These are phyloP conservation scores for Urocyon cinereoargenteus DNA, from an alignment of 2,797 vertebrate species.

Conservation along the genomic window DNA sequence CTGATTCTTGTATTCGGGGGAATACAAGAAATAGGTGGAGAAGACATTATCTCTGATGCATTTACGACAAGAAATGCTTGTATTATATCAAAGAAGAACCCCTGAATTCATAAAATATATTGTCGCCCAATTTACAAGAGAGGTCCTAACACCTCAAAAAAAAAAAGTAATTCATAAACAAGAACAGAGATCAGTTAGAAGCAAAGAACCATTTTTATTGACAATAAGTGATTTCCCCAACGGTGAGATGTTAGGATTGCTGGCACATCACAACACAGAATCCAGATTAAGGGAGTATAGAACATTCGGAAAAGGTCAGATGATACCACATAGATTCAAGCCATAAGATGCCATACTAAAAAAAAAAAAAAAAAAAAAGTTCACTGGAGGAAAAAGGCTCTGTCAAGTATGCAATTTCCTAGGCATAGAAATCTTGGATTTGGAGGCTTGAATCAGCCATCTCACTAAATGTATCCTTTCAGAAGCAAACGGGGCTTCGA, in stretches of 20 bases:
- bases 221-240: background rate
- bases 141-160: background rate
- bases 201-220: slow-evolving; percentile 21
- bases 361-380: no score
- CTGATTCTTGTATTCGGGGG: no score
- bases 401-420: no score
- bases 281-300: background rate
- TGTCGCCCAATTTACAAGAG: background rate
- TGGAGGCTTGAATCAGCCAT: background rate
- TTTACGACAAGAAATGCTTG: background rate
- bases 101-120: background rate
- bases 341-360: background rate
- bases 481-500: background rate
- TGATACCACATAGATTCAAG: fast-evolving
- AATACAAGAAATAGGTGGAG: background rate
- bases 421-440: background rate
- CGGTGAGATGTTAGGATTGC: background rate
- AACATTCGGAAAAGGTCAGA: background rate
- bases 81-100: background rate
- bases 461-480: no score
- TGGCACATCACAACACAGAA: background rate
- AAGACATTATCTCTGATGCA: background rate
- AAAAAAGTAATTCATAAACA: background rate
- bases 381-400: background rate
- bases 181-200: background rate